Evolutionary conservation across 2,888 invertebrate species (phyloP).

Genomic region (Drosophila testacea): DNA sequence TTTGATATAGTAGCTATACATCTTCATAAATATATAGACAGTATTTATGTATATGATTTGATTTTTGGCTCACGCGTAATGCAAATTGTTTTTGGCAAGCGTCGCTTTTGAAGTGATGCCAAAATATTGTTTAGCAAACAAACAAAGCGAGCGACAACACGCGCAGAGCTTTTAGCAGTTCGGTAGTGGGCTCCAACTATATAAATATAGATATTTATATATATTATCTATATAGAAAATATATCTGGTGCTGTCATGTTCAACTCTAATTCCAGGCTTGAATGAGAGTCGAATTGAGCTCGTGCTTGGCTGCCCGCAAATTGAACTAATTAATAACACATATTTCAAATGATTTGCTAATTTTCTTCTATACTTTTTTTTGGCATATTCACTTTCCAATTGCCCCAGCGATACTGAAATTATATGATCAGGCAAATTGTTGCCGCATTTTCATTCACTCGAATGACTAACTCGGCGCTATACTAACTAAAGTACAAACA

Average conservation of each 20-base stretch:
- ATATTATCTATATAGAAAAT: not conserved
- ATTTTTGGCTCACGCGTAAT: slow-evolving; percentile 50
- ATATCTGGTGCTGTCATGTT: slow-evolving; percentile 40
- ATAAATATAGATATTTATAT: slow-evolving; percentile 10
- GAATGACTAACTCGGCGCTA: slow-evolving; percentile 21
- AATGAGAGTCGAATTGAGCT: slow-evolving; percentile 35
- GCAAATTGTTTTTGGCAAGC: slow-evolving; percentile 76
- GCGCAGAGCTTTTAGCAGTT: slow-evolving; percentile 55
- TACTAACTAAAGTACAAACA: slow-evolving; percentile 28
- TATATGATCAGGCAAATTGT: slow-evolving; percentile 23
- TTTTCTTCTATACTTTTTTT: slow-evolving; percentile 21
- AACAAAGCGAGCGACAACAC: slow-evolving; percentile 56
- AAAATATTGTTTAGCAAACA: slow-evolving; percentile 79
- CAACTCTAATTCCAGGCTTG: slow-evolving; percentile 5
- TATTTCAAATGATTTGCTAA: slow-evolving; percentile 58
- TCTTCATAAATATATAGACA: slow-evolving; percentile 6
- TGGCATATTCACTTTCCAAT: slow-evolving; percentile 26
- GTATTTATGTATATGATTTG: slow-evolving; percentile 15
- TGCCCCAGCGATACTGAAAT: slow-evolving; percentile 15
- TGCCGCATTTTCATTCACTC: slow-evolving; percentile 34
- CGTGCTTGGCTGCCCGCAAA: slow-evolving; percentile 64
- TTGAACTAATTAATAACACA: slow-evolving; percentile 71
- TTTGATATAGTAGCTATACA: slow-evolving; percentile 43
- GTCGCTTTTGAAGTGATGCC: slow-evolving; percentile 72
- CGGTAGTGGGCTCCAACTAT: slow-evolving; percentile 17